Base-by-base conservation (phyloP, 2,888 invertebrate species). In the Petrolisthes manimaculis region DNA sequence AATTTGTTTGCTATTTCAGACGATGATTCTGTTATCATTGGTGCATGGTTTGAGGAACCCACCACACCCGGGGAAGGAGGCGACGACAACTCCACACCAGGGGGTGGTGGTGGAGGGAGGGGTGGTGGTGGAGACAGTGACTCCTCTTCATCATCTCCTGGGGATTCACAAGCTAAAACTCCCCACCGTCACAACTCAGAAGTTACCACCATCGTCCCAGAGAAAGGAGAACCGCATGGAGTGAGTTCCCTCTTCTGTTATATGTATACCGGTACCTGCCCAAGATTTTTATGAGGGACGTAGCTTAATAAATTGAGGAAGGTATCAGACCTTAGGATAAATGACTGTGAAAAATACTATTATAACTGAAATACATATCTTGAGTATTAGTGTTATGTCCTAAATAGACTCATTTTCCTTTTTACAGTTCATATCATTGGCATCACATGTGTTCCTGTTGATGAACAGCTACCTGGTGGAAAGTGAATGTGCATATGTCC, bases 371-470 rank as follows among this genome's bases (percentile, higher is more conserved):
- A 61, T 61, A 14, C 61, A 61, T 61, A 18, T 61, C 61, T 14
- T 61, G 18, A 61, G 61, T 61, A 61, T 14, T 61, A 61, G 61
- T 9, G 12, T 0, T 14, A 14, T 61, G 3, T 61, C 18, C 18
- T 61, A 61, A 18, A 18, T 14, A 2, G 9, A 14, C 61, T 61
- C 9, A 9, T 61, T 1, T 61, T 61, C 9, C 9, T 61, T 61
- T 61, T 61, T 61, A 24, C 91, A 91, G 95, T 98, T 97, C 93
- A 96, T 98, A 91, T 95, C 96, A 6, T 94, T 98, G 92, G 97
- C 98, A 0, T 96, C 97, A 0, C 96, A 96, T 92, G 96, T 98
- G 90, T 97, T 98, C 92, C 95, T 95, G 86, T 96, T 98, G 91
- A 95, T 98, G 92, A 97, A 97, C 92, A 95, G 95, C 90, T 96